These are phyloP conservation scores for Platycheirus rosarum DNA, from an alignment of 2,888 invertebrate genomes.

Conservation along the genomic window DNA sequence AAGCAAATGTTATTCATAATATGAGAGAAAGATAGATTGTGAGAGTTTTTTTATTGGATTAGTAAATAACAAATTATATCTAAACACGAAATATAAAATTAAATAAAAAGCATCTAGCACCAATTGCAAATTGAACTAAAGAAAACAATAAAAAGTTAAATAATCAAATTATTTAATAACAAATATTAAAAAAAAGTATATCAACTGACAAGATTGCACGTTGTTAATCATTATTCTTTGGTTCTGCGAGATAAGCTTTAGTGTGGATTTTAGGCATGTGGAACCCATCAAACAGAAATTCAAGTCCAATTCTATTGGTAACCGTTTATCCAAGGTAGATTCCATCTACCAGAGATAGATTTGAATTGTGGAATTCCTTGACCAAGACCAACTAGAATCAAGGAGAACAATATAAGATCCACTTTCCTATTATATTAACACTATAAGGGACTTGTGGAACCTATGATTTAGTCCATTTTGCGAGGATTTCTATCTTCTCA, in stretches of 20 bases:
- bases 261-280: constrained; percentile 12
- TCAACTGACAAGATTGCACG: constrained; percentile 69
- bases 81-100: constrained; percentile 56
- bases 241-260: constrained; percentile 60
- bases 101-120: constrained; percentile 57
- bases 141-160: constrained; percentile 72
- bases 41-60: constrained; percentile 43
- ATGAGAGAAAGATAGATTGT: constrained; percentile 55
- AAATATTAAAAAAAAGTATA: constrained; percentile 46
- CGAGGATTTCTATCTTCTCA: constrained; percentile 21
- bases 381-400: not conserved
- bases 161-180: constrained; percentile 73
- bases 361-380: too few relatives aligned
- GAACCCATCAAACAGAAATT: not conserved
- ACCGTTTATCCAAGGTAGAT: too few relatives aligned
- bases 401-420: not conserved
- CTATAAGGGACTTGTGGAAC: not conserved
- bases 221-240: constrained; percentile 68
- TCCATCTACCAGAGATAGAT: too few relatives aligned
- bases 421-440: not conserved
- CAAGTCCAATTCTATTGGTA: not conserved
- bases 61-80: constrained; percentile 33
- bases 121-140: constrained; percentile 68
- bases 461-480: constrained; percentile 5
- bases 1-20: constrained; percentile 43